A percentile compares a stretch with the other conserved stretches of the same genome.
Conservation (phyloP, 2,888 invertebrate species). For the Alentia gelatinosa region DNA sequence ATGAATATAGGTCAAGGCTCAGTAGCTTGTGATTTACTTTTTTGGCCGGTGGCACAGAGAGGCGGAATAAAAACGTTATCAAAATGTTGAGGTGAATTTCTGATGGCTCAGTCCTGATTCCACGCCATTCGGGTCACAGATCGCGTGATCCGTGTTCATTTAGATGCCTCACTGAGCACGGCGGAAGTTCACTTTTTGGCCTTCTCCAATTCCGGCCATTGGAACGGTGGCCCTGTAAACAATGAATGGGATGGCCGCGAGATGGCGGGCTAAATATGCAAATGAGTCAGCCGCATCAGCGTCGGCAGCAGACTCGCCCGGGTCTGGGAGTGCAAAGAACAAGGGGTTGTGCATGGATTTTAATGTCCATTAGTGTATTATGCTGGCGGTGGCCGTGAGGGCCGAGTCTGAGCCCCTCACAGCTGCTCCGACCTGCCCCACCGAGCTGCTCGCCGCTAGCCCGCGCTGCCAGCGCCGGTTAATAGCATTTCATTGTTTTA, state of each 20-base stretch:
- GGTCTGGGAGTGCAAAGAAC: conserved; percentile 37
- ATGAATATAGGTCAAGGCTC: not conserved
- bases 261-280: conserved; percentile 9
- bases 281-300: not conserved
- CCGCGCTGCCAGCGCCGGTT: conserved; percentile 21
- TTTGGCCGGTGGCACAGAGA: no score
- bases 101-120: not conserved
- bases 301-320: not conserved
- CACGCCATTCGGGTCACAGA: not conserved
- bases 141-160: conserved; percentile 37
- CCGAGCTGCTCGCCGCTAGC: conserved; percentile 17
- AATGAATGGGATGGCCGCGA: not conserved
- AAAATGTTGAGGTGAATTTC: not conserved
- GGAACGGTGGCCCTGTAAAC: conserved; percentile 12
- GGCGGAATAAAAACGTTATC: not conserved
- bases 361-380: conserved; percentile 53
- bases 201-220: not conserved
- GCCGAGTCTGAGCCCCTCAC: not conserved
- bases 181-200: conserved; percentile 32
- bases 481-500: conserved; percentile 58
- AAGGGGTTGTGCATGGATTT: conserved; percentile 39
- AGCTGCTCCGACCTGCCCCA: conserved; percentile 14
- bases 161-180: not conserved
- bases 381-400: conserved; percentile 25
- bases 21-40: not conserved